Conservation (phyloP, 1,140 invertebrate genomes). For the Heliconius hewitsoni region DNA sequence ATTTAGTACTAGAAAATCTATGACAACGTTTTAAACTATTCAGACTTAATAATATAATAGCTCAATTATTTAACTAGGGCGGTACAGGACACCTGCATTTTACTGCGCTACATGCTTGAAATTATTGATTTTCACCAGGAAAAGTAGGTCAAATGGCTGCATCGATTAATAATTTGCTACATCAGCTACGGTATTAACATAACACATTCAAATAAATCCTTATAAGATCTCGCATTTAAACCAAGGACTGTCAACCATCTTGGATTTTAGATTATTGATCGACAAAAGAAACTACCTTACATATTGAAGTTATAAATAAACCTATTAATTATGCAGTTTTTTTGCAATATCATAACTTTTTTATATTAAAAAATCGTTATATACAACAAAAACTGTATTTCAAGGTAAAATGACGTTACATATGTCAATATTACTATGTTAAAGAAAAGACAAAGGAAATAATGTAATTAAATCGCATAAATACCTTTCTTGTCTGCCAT, state of each 20-base stretch:
- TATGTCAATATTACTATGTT: constrained; percentile 63
- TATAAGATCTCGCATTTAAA: constrained; percentile 45
- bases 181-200: neutral
- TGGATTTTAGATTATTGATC: constrained; percentile 61
- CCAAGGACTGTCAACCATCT: constrained; percentile 59
- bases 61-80: constrained; percentile 19
- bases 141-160: constrained; percentile 12
- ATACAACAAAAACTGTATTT: constrained; percentile 48
- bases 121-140: neutral
- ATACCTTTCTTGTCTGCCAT: constrained; percentile 80
- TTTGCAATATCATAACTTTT: constrained; percentile 16
- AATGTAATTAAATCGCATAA: constrained; percentile 64
- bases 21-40: constrained; percentile 1
- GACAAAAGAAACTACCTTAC: constrained; percentile 18
- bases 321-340: constrained; percentile 3
- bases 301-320: neutral
- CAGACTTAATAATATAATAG: constrained; percentile 1
- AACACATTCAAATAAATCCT: constrained; percentile 23
- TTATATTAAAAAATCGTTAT: constrained; percentile 22
- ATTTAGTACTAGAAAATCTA: neutral
- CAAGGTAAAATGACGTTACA: constrained; percentile 71
- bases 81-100: constrained; percentile 14
- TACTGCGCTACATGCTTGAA: neutral
- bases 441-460: constrained; percentile 70
- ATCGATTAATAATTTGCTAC: neutral